Evolutionary conservation across 2,888 invertebrate species (phyloP), one percentile per base, ranked within the genome.

Genomic region (Cerastis rubricosa): DNA sequence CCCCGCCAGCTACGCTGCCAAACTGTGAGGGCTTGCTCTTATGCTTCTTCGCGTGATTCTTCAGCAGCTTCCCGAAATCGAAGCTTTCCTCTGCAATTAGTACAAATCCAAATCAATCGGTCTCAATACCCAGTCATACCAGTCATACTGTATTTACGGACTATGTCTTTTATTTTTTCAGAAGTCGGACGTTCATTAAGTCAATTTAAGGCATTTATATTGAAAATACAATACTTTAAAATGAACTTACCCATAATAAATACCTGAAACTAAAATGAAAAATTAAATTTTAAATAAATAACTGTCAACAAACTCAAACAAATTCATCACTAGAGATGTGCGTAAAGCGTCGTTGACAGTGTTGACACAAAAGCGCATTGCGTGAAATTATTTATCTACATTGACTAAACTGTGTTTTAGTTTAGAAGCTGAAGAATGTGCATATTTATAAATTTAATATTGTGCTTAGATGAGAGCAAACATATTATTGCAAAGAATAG

Each of bases 11-110:
- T 17, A 95, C 92, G 87, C 94, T 95, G 57, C 82, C 84, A 71
- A 96, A 95, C 77, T 96, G 94, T 68, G 86, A 78, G 19, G 96
- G 96, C 83, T 93, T 96, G 65, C 80, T 82, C 90, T 96, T 96
- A 85, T 96, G 95, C 74, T 93, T 92, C 88, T 94, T 94, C 78
- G 91, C 91, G 85, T 94, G 92, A 35, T 92, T 91, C 82, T 91
- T 92, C 87, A 95, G 78, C 63, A 96, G 81, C 64, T 91, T 91
- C n/a, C 89, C 91, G 49, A 96, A 92, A 83, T 96, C 94, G 81
- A 95, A 95, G 79, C 92, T 93, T 65, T 89, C 93, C 84, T 95
- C 95, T 96, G 92, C 75, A 95, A 95, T 70, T 35, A 64, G 45
- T 25, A 63, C 40, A 47, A 67, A 59, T 63, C 63, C n/a, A 67